Evolutionary conservation across 2,797 vertebrate species (phyloP), one percentile per base, ranked within the genome.

Genomic region (Emydoidea blandingii): DNA sequence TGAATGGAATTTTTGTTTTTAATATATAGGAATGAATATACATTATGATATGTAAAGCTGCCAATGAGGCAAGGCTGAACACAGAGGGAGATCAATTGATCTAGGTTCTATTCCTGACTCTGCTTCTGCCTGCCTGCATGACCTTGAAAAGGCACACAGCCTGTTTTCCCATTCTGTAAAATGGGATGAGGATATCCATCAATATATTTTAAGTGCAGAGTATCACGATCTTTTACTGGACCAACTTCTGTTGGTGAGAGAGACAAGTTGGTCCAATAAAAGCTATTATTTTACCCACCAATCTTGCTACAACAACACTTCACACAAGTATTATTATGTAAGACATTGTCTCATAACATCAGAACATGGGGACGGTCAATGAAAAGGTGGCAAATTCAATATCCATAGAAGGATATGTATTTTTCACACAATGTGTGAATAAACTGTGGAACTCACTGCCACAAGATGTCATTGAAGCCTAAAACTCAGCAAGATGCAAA

Each of bases 11-110:
- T 59, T 49, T 3, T 5, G 12, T 31, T 65, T 27, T 44, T 25
- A 0, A 11, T 1, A 29, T 14, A 29, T 37, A 78, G 79, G 34
- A 50, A 7, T 57, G 49, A 62, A 62, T 62, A 62, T 62, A 16
- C 82, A 12, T 49, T 50, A 44, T 7, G 0, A n/a, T 4, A 1
- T 1, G 19, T 9, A 44, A 68, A 79, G 65, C 31, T 72, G 1
- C 0, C 15, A 23, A 23, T 0, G 47, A 76, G 74, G 76, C 82
- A 68, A 72, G 50, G 52, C 68, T 59, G 68, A 5, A 37, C 1
- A 2, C n/a, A 34, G 52, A 9, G 27, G 50, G 56, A 9, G 34
- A 37, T 18, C 47, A 8, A 29, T 27, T 47, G 52, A 76, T 68
- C 76, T 4, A 23, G 25, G 31, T 49, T 81, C 41, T 57, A 68